phyloP scores from a whole-genome alignment of 1,140 invertebrate species.

The Rhizoglyphus robini region DNA sequence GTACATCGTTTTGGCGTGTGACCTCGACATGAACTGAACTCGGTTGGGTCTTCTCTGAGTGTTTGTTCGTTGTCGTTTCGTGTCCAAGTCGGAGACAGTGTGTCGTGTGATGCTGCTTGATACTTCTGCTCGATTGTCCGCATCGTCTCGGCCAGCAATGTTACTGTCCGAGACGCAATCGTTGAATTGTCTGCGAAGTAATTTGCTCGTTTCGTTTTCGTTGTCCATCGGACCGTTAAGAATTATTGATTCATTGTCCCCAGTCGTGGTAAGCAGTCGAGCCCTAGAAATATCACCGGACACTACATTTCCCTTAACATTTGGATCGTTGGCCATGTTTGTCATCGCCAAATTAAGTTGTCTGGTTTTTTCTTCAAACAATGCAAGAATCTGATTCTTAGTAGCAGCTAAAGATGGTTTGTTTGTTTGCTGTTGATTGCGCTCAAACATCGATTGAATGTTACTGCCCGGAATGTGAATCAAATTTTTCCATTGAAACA shows the following conservation, averaged over 20 bases:
- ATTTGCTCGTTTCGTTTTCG: background rate
- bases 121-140: background rate
- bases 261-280: background rate
- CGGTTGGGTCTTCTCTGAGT: background rate
- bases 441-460: background rate
- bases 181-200: too few species aligned
- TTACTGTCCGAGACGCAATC: too few species aligned
- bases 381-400: background rate
- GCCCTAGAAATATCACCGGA: background rate
- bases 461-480: conserved; percentile 66
- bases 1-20: background rate
- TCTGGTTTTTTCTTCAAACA: conserved; percentile 6
- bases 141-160: background rate
- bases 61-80: background rate
- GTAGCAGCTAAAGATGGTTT: background rate
- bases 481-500: conserved; percentile 91
- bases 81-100: background rate
- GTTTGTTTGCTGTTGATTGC: background rate
- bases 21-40: background rate
- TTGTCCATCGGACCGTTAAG: background rate
- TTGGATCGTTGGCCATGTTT: too few species aligned
- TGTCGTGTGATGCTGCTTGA: background rate
- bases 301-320: too few species aligned
- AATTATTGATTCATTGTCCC: background rate
- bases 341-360: conserved; percentile 1